phyloP scores from a whole-genome alignment of 2,113 vertebrate species.

The Dendropsophus ebraccatus region DNA sequence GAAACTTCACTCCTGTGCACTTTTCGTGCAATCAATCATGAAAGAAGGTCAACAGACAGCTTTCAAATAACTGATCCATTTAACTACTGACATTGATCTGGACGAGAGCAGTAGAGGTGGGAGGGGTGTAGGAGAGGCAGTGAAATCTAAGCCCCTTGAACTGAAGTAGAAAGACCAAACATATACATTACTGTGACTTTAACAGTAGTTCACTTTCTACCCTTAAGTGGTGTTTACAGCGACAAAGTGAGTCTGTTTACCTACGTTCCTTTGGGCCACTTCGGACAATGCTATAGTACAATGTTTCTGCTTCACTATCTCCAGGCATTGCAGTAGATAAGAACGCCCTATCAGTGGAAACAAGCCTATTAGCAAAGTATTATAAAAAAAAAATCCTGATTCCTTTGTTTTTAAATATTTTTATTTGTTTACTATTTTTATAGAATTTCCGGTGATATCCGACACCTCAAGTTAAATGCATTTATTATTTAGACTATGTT shows the following conservation, averaged over 20 bases:
- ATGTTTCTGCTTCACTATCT: not conserved
- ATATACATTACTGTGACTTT: slow-evolving; percentile 57
- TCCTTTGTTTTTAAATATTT: too few species aligned
- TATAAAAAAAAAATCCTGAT: not conserved
- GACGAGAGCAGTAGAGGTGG: slow-evolving; percentile 63
- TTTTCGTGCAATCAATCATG: slow-evolving; percentile 69
- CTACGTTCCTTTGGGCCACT: not conserved
- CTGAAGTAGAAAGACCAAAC: slow-evolving; percentile 63
- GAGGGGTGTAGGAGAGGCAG: slow-evolving; percentile 53
- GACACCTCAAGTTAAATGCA: too few species aligned
- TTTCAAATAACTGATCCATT: slow-evolving; percentile 75
- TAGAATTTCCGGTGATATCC: too few species aligned
- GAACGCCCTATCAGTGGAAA: not conserved
- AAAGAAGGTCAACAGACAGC: slow-evolving; percentile 74
- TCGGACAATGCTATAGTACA: not conserved
- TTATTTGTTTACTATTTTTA: too few species aligned
- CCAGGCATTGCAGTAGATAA: not conserved
- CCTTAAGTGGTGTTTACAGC: fast-evolving
- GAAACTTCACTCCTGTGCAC: slow-evolving; percentile 68
- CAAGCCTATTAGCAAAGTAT: not conserved
- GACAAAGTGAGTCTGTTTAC: slow-evolving; percentile 8
- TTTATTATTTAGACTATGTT: too few species aligned
- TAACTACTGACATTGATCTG: slow-evolving; percentile 73
- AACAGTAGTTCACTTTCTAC: slow-evolving; percentile 48
- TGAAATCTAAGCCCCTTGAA: slow-evolving; percentile 66